These are phyloP conservation scores for Manis crassicaudata DNA, from an alignment of 2,797 vertebrate genomes.

Conservation along the genomic window DNA sequence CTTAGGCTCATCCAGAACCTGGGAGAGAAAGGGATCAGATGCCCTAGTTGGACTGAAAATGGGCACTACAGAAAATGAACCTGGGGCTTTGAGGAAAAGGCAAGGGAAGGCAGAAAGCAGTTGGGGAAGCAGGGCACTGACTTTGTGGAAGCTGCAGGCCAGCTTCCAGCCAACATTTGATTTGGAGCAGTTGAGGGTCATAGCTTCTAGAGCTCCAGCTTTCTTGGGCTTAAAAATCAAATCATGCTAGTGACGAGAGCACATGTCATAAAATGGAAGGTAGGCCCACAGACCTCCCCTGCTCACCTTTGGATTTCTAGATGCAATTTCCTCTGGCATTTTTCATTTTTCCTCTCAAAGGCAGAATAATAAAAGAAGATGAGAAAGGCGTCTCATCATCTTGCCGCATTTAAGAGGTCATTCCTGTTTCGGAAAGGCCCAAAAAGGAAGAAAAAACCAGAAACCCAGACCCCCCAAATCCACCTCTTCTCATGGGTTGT, in stretches of 20 bases:
- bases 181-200: constrained; percentile 27
- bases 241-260: neutral
- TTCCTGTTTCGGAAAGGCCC: neutral
- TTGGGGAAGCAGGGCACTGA: neutral
- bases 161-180: neutral
- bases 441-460: neutral
- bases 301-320: constrained; percentile 13
- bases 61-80: neutral
- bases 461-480: neutral
- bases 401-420: constrained; percentile 54
- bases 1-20: neutral
- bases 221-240: constrained; percentile 41
- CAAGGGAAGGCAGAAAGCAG: neutral
- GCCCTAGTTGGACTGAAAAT: neutral
- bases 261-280: neutral
- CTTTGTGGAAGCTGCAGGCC: neutral
- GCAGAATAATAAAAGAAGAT: constrained; percentile 40
- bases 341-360: constrained; percentile 70
- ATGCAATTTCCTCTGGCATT: constrained; percentile 41
- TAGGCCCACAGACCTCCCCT: neutral
- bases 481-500: neutral
- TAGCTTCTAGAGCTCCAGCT: neutral
- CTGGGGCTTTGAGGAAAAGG: neutral
- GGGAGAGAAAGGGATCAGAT: neutral
- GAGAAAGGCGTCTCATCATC: constrained; percentile 35